Percentiles rank a stretch among this genome's conserved stretches.
phyloP scores from a whole-genome alignment of 1,140 invertebrate genomes.

The Saccostrea cuccullata region DNA sequence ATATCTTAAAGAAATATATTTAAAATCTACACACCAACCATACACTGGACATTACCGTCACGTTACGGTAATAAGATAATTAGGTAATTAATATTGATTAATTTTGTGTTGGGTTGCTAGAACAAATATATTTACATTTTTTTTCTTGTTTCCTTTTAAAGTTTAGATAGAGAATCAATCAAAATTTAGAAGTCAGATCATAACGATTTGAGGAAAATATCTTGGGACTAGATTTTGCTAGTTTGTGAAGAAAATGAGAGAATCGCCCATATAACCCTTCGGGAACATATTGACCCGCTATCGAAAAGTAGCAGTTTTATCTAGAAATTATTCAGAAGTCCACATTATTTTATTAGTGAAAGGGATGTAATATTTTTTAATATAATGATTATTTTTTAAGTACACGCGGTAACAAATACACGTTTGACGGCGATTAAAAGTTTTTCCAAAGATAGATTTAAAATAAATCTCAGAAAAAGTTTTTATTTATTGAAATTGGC shows the following conservation, averaged over 20 bases:
- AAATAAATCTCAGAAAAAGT: too few species aligned
- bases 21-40: not conserved
- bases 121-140: not conserved
- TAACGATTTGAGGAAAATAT: not conserved
- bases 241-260: not conserved
- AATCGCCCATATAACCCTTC: slow-evolving; percentile 20
- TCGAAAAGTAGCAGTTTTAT: too few species aligned
- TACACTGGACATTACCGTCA: not conserved
- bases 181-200: not conserved
- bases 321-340: too few species aligned
- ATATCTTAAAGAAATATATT: not conserved
- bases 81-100: not conserved
- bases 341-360: too few species aligned
- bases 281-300: too few species aligned
- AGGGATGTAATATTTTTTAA: too few species aligned
- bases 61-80: not conserved
- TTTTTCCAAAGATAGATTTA: too few species aligned
- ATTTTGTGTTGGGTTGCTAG: not conserved
- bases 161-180: not conserved
- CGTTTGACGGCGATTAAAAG: too few species aligned
- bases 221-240: not conserved
- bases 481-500: too few species aligned
- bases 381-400: too few species aligned
- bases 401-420: too few species aligned
- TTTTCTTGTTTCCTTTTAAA: not conserved